Percentiles rank a stretch among this genome's conserved stretches.
Evolutionary conservation across 2,888 invertebrate genomes (phyloP).

Genomic region (Psylliodes chrysocephalus): DNA sequence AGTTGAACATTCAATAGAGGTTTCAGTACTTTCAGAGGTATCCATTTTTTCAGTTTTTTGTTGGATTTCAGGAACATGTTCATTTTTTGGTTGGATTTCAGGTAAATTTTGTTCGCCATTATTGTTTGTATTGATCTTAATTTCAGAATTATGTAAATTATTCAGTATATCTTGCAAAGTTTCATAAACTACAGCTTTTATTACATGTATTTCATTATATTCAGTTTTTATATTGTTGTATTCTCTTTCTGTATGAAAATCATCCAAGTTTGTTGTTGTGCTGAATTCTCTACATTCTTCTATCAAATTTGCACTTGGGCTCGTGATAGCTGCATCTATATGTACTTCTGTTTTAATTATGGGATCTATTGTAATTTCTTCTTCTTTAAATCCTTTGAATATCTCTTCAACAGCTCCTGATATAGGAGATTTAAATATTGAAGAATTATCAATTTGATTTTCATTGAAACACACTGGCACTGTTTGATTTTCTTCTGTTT

Average conservation of each 20-base stretch:
- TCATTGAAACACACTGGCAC: background rate
- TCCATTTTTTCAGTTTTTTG: too few relatives aligned
- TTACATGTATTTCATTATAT: background rate
- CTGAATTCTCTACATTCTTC: background rate
- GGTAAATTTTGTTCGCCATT: too few relatives aligned
- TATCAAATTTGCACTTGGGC: background rate
- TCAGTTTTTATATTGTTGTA: background rate
- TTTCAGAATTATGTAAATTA: too few relatives aligned
- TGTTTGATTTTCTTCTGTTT: background rate
- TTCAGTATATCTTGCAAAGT: background rate
- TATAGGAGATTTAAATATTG: background rate
- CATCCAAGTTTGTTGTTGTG: background rate
- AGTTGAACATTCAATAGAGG: too few relatives aligned
- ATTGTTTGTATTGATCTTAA: too few relatives aligned
- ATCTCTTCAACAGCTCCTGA: background rate
- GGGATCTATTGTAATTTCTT: background rate
- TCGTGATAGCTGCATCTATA: background rate
- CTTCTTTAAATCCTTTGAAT: slow-evolving; percentile 7
- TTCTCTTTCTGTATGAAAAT: background rate
- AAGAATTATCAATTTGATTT: background rate
- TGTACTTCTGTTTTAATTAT: background rate
- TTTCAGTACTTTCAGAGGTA: too few relatives aligned
- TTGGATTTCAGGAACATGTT: too few relatives aligned
- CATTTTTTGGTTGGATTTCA: too few relatives aligned
- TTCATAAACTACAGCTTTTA: slow-evolving; percentile 3